Evolutionary conservation across 2,797 vertebrate species (phyloP), one percentile per base, ranked within the genome.

Genomic region (Takifugu ocellatus): DNA sequence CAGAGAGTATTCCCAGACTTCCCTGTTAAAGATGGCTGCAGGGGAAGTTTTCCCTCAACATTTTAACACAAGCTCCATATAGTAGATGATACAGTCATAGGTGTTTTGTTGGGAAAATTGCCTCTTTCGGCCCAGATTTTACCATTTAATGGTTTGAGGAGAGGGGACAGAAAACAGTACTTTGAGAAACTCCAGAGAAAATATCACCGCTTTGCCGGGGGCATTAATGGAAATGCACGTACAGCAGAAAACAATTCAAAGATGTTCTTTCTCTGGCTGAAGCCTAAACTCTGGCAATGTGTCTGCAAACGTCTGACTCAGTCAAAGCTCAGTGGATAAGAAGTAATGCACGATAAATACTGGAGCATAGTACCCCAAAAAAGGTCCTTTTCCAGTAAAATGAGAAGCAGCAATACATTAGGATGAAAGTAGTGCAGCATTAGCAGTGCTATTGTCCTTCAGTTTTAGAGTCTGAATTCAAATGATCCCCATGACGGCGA

Each of bases 401-500:
- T 59, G 54, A 66, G 49, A 68, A 68, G 51, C 46, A 26, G 66
- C 68, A 70, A 21, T 49, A 31, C 54, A 68, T 72, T 62, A 68
- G 72, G 42, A 62, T 56, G 64, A 75, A 67, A 70, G 66, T 46
- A 55, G 60, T 60, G 59, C 56, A 51, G 55, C 54, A 26, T 9
- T 54, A 81, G 55, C 53, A 44, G 49, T 77, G 54, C 2, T 10
- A 69, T 61, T 72, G 75, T 72, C 72, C 75, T 82, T 65, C 66
- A 73, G 16, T 43, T 58, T 57, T 50, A 69, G 65, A 65, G 74
- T 73, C 75, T 70, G 55, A 67, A 68, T 59, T 56, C 49, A 74
- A 78, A 82, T 77, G 76, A 82, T 82, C 70, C 73, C 70, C 2
- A 33, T 65, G 63, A 72, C 46, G 16, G 72, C 66, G 82, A 75